Conservation (phyloP, 2,113 vertebrate species). For the Rhea americana region DNA sequence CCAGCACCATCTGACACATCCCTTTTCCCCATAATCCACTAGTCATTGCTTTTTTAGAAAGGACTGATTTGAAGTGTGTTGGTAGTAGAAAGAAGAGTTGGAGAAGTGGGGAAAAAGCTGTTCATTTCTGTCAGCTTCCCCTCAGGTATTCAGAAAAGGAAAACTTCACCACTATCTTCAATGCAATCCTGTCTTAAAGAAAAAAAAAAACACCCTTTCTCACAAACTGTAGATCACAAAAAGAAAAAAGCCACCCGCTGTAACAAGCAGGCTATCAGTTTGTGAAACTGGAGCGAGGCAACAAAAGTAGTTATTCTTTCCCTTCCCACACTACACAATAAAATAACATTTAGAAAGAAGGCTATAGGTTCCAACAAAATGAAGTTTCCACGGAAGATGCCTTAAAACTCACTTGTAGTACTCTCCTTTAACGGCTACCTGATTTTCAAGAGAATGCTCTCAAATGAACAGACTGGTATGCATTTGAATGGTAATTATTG, state of each 20-base stretch:
- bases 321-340: background rate
- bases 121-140: conserved; percentile 43
- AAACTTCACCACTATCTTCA: conserved; percentile 57
- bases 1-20: conserved; percentile 38
- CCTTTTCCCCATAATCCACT: conserved; percentile 52
- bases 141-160: conserved; percentile 54
- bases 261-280: background rate
- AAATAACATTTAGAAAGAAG: background rate
- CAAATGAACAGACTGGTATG: conserved; percentile 8
- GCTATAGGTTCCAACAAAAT: background rate
- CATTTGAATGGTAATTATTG: conserved; percentile 26
- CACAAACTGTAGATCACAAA: background rate
- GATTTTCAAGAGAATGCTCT: conserved; percentile 23
- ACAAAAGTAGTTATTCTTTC: background rate
- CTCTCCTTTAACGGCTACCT: conserved; percentile 31
- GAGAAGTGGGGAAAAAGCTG: conserved; percentile 7
- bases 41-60: conserved; percentile 46
- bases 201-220: conserved; percentile 1
- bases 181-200: conserved; percentile 44
- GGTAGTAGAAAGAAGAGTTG: conserved; percentile 37
- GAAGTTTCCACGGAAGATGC: background rate
- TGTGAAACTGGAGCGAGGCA: background rate
- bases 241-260: background rate
- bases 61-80: conserved; percentile 8
- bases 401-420: background rate